Base-by-base conservation (phyloP, 2,797 vertebrate genomes). In the Bovichtus diacanthus region DNA sequence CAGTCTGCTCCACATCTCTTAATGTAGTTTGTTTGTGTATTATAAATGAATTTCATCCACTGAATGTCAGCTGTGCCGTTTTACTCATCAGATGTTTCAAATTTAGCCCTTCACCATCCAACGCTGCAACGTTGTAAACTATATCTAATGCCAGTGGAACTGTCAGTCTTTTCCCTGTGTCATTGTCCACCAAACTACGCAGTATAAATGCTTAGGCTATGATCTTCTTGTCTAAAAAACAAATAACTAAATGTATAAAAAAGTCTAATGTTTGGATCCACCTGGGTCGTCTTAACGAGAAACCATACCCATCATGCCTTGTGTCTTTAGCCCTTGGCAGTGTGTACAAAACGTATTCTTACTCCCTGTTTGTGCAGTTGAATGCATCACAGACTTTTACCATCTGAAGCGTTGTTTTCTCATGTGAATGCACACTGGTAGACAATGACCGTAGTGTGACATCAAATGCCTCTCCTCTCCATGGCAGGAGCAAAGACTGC, bases 1-100 rank as follows among this genome's bases (percentile, higher is more conserved):
- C 60, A 34, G 34, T 53, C 72, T 27, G 43, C 68, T 70, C 23
- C 21, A 65, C 34, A 65, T 58, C 36, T 47, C 10, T 53, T 47
- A 38, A 12, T 9, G 34, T 5, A 43, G 23, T 64, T 39, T 55
- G 27, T 44, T 27, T 41, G 9, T 54, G 31, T 36, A 54, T 46
- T 50, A 19, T 29, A 11, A 49, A 47, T 59, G 1, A 34, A 27
- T 44, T 34, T 51, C 5, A 69, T 31, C 6, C 13, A 3, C 18
- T 25, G 18, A 23, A 50, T 19, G 21, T 46, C 1, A 7, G 38
- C 44, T 59, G n/a, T 36, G 8, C 27, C 9, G 15, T 58, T 50
- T 4, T 54, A 6, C 6, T 34, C 27, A 61, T 36, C 36, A 36
- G 9, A 36, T 75, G 49, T 71, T 54, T 56, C 8, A 10, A 62